Evolutionary conservation across 1,140 invertebrate genomes (phyloP), one percentile per base, ranked within the genome.

Genomic region (Saccostrea cuccullata): DNA sequence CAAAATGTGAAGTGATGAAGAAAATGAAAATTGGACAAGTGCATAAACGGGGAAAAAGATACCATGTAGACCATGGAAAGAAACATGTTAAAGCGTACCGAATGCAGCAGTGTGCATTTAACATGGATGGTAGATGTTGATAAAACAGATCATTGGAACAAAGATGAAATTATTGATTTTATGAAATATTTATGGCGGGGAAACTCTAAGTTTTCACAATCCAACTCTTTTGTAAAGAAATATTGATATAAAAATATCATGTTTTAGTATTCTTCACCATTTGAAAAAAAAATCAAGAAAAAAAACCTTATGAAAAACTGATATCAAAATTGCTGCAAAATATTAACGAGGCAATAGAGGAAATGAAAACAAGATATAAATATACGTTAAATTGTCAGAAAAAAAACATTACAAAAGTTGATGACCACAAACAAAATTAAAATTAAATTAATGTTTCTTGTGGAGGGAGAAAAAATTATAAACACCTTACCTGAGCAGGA

Each of bases 401-500:
- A 2, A 20, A 20, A 64, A n/a, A 13, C 13, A 60, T 60, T 60
- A 20, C 20, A 20, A 64, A 20, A 17, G 1, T 20, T 17, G n/a
- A n/a, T 64, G 58, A 64, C 58, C 58, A 64, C 58, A 64, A n/a
- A 17, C 17, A n/a, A 20, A 8, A 64, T 0, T 36, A 36, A 36
- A 36, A 36, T 36, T 36, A 36, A 64, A 36, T 77, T 40, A 77
- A 77, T 77, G 70, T 30, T 12, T 77, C 70, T 12, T 12, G 5
- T 36, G 23, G 13, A 36, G 23, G 15, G 15, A 26, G 9, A 77
- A 17, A 26, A 77, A 23, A n/a, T 20, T 36, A 3, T 40, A 30
- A 30, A 77, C 70, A 77, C 26, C 70, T 77, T 77, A 77, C 70
- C 70, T 77, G 70, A 36, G 26, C 70, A 15, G 26, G 70, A 15